Evolutionary conservation across 2,888 invertebrate genomes (phyloP).

Genomic region (Aleiodes testaceus): DNA sequence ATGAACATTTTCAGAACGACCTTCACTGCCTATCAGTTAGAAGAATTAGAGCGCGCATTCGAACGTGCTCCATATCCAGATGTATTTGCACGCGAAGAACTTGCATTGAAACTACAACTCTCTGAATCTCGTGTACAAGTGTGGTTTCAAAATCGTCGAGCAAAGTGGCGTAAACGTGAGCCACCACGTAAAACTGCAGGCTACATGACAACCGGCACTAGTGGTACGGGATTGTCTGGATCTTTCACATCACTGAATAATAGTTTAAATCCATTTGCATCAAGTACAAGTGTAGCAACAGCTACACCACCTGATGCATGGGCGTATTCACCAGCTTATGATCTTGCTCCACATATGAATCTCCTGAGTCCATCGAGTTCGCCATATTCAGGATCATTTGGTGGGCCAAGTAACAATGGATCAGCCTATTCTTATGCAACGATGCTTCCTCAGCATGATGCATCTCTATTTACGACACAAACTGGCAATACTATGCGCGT

Average conservation of each 20-base stretch:
- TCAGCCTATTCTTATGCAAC: conserved; percentile 71
- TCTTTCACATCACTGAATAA: conserved; percentile 77
- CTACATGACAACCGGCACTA: conserved; percentile 72
- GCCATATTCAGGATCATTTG: conserved; percentile 78
- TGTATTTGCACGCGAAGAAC: conserved; percentile 94
- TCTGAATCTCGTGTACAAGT: conserved; percentile 87
- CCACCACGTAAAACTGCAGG: conserved; percentile 89
- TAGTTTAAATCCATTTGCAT: conserved; percentile 79
- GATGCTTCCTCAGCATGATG: conserved; percentile 83
- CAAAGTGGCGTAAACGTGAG: conserved; percentile 95
- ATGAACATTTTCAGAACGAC: conserved; percentile 83
- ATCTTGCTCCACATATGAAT: conserved; percentile 83
- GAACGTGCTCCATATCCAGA: conserved; percentile 97
- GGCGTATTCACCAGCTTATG: conserved; percentile 86
- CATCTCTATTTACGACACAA: conserved; percentile 80
- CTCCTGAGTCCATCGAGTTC: conserved; percentile 81
- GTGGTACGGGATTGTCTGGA: conserved; percentile 66
- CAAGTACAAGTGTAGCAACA: conserved; percentile 70
- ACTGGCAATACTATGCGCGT: conserved; percentile 74
- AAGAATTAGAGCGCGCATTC: conserved; percentile 94
- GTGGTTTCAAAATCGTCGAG: conserved; percentile 93
- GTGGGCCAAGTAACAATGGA: conserved; percentile 67
- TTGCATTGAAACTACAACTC: conserved; percentile 91
- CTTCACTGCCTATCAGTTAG: conserved; percentile 95
- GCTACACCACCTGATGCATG: conserved; percentile 84